These are phyloP conservation scores for Gymnopithys bicolor DNA, from an alignment of 2,797 vertebrate genomes.

Conservation along the genomic window DNA sequence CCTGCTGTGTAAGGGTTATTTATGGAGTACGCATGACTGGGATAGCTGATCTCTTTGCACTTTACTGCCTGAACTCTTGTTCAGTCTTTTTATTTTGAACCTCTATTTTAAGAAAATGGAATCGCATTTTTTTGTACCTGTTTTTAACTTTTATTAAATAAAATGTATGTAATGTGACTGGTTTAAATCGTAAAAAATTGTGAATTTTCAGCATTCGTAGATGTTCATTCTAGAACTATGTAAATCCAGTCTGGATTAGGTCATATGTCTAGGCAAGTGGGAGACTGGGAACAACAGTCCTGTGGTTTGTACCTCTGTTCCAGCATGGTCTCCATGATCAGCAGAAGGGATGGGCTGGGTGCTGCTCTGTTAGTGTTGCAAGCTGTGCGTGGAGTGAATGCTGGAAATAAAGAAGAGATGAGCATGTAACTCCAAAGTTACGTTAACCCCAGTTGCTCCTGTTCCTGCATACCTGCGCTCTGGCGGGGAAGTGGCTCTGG, in stretches of 20 bases:
- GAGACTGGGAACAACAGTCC: background rate
- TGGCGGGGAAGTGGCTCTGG: background rate
- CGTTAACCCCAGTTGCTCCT: background rate
- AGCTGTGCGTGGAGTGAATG: background rate
- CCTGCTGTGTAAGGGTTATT: background rate
- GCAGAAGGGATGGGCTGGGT: background rate
- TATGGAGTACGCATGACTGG: background rate
- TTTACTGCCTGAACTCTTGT: conserved; percentile 67
- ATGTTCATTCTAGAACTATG: background rate
- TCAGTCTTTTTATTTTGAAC: conserved; percentile 59
- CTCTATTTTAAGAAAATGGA: conserved; percentile 65
- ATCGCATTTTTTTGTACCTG: conserved; percentile 67
- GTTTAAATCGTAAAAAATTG: conserved; percentile 51
- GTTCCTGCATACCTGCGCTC: accelerated
- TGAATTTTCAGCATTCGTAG: conserved; percentile 16
- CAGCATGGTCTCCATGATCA: background rate
- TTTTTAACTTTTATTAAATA: conserved; percentile 69
- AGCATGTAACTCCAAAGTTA: background rate
- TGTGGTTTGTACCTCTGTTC: accelerated
- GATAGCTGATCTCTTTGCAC: conserved; percentile 61
- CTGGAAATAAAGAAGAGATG: background rate
- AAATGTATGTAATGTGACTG: conserved; percentile 40
- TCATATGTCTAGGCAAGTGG: background rate
- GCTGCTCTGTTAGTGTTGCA: background rate
- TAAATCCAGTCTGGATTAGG: background rate